These are phyloP conservation scores for Phymastichus coffea DNA, from an alignment of 1,140 invertebrate genomes.

Conservation along the genomic window DNA sequence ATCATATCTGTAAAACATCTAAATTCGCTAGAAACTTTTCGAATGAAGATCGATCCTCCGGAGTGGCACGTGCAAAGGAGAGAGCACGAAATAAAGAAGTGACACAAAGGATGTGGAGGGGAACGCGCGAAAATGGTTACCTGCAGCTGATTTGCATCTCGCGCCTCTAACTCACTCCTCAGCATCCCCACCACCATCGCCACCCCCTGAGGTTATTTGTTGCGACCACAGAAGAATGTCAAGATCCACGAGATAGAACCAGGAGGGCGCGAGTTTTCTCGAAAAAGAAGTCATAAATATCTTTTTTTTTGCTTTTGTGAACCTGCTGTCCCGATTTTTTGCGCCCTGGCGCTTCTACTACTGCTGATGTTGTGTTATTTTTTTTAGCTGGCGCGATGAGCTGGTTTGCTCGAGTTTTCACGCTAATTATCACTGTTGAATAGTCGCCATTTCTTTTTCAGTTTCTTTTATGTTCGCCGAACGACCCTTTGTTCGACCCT, in stretches of 20 bases:
- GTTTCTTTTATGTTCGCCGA: constrained; percentile 1
- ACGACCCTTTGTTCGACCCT: neutral
- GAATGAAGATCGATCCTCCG: neutral
- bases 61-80: neutral
- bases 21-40: constrained; percentile 2
- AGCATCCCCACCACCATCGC: neutral
- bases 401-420: constrained; percentile 20
- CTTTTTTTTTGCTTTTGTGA: neutral
- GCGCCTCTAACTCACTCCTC: constrained; percentile 31
- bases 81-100: neutral
- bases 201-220: constrained; percentile 7
- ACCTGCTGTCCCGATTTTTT: neutral
- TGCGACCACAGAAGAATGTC: constrained; percentile 9
- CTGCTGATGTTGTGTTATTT: neutral
- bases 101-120: no score
- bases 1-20: neutral
- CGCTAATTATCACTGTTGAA: constrained; percentile 13
- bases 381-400: neutral
- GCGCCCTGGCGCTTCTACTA: neutral
- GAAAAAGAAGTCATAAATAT: constrained; percentile 27
- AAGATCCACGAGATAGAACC: neutral
- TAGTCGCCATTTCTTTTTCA: neutral
- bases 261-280: constrained; percentile 17
- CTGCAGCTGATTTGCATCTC: constrained; percentile 36
- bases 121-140: constrained; percentile 4